Evolutionary conservation across 2,888 invertebrate species (phyloP), one percentile per base, ranked within the genome.

Genomic region (Lithophane ornitopus): DNA sequence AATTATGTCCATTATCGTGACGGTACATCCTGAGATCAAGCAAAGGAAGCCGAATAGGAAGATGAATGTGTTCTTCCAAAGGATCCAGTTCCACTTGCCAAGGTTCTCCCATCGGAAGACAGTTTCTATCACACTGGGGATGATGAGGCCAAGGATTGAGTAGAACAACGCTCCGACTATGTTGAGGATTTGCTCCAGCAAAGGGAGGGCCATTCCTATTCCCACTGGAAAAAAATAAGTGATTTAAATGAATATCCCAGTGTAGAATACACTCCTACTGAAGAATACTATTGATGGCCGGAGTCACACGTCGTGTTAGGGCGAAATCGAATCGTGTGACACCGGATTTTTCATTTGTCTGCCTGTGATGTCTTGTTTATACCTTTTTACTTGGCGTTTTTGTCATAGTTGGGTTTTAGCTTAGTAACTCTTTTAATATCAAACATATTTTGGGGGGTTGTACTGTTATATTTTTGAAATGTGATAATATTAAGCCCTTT

Each of bases 101-200:
- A 98, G 97, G 71, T 97, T 96, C 28, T 98, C 97, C 97, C 97
- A 98, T 71, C 97, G 95, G 82, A 98, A 97, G 1, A 98, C 97
- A 0, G 97, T 98, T 88, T 98, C 98, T 3, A 98, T 96, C 34
- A 98, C 92, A 3, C 98, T 97, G 11, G 98, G 98, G 62, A 98
- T 97, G 77, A 98, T 97, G 65, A 98, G 97, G 1, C 99, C 99
- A 61, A 98, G 96, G 61, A 97, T 97, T 7, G 98, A 98, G 89
- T 98, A 97, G 89, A 98, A 98, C 54, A 97, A 91, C 2, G 96
- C 93, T 0, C 97, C 97, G 0, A 96, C 96, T 1, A 97, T 89
- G 89, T 95, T 96, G 82, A 97, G 96, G 75, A 97, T 95, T 82
- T 96, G 96, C 71, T 97, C 96, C 73, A 97, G 87, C 46, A 96